Evolutionary conservation across 2,888 invertebrate genomes (phyloP).

Genomic region (Caenorhabditis uteleia): DNA sequence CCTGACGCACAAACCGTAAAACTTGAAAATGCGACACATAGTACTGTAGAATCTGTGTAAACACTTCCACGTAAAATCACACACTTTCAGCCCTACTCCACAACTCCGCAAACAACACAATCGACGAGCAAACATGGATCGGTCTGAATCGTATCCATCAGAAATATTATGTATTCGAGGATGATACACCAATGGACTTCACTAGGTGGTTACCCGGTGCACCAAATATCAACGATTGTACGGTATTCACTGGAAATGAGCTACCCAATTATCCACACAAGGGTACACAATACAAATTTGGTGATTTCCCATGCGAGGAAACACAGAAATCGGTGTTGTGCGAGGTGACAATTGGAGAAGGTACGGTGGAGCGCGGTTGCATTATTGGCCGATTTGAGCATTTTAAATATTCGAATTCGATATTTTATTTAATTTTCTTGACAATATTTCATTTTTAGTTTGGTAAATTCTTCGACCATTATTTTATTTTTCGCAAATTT

Average conservation of each 20-base stretch:
- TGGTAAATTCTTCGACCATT: no score
- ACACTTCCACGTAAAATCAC: not conserved
- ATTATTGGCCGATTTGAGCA: no score
- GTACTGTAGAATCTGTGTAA: not conserved
- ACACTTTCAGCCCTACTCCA: slow-evolving; percentile 28
- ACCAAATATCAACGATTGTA: slow-evolving; percentile 35
- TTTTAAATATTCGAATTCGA: no score
- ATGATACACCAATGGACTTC: slow-evolving; percentile 28
- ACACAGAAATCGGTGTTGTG: slow-evolving; percentile 21
- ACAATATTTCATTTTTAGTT: no score
- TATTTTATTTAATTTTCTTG: no score
- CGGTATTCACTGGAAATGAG: slow-evolving; percentile 35
- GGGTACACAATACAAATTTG: slow-evolving; percentile 32
- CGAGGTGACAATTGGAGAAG: slow-evolving; percentile 22
- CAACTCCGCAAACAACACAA: slow-evolving; percentile 17
- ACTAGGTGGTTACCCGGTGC: slow-evolving; percentile 37
- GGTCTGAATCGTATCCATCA: slow-evolving; percentile 36
- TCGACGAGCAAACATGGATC: slow-evolving; percentile 29
- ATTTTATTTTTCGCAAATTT: no score
- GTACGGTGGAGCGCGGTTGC: no score
- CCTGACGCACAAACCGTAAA: no score
- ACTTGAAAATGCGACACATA: no score
- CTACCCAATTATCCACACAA: slow-evolving; percentile 30
- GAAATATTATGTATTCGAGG: slow-evolving; percentile 32
- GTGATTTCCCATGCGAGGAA: slow-evolving; percentile 27